Base-by-base conservation (phyloP, 2,113 vertebrate species). In the Nothocercus julius region DNA sequence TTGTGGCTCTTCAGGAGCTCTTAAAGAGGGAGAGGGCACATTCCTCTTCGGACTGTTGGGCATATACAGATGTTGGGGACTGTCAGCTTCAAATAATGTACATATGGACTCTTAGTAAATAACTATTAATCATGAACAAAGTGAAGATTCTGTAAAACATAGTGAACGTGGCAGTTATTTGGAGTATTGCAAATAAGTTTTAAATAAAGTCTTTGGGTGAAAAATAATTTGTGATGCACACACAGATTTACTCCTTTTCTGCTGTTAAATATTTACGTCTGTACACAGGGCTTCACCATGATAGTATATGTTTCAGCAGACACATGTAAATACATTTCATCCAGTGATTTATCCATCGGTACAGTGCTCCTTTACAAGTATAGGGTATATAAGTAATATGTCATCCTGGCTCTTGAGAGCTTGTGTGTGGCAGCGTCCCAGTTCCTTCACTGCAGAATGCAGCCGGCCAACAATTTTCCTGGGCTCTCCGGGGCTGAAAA, bases 221-320 rank as follows among this genome's bases (percentile, higher is more conserved):
- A 90, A 92, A 94, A 58, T 90, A 19, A 62, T 90, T 94, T 89
- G 54, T 32, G 58, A 73, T 82, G 56, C 6, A 11, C 6, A 18
- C 64, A 22, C 51, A 79, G 34, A 77, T 81, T 68, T 86, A 81
- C 34, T 17, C 74, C 63, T 87, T 6, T 78, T 75, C 61, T 80
- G 47, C 77, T 73, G 61, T 84, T 95, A 93, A 96, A 94, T 93
- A 87, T 93, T 94, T 93, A 94, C 89, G 76, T 92, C 92, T 64
- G 6, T 44, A n/a, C 8, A 17, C 44, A 58, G 40, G 81, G 44
- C 44, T 92, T 95, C 1, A 14, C 47, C 2, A 0, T 56, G 44
- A 58, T 58, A 58, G 86, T 91, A 36, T 90, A 40, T 73, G 62
- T 85, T 59, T 90, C 78, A 76, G 32, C 81, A 85, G 78, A 42